Evolutionary conservation across 2,113 vertebrate species (phyloP).

Genomic region (Baryphthengus martii): DNA sequence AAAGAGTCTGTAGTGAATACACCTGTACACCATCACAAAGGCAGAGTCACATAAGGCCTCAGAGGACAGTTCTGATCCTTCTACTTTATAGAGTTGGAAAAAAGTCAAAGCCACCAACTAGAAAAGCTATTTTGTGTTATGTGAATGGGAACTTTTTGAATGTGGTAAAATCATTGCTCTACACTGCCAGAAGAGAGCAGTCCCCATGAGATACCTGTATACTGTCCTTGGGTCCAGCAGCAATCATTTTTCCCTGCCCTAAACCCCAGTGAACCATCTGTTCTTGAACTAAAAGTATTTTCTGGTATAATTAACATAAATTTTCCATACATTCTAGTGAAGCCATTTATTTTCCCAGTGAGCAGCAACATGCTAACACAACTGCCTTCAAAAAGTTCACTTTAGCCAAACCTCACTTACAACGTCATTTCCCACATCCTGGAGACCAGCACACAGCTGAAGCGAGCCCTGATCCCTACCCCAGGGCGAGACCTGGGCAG

Average conservation of each 20-base stretch:
- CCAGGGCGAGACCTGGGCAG: neutral
- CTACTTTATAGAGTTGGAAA: neutral
- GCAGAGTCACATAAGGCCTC: neutral
- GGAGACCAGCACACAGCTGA: neutral
- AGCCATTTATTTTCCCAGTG: neutral
- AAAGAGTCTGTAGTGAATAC: neutral
- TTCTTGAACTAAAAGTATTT: neutral
- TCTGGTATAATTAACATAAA: neutral
- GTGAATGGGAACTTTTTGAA: neutral
- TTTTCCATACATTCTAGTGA: neutral
- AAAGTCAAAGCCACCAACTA: neutral
- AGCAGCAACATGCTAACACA: neutral
- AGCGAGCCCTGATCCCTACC: neutral
- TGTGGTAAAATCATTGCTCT: neutral
- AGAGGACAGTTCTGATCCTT: neutral
- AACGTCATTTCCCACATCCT: too few relatives aligned
- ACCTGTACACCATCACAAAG: accelerated
- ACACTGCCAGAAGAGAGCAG: neutral
- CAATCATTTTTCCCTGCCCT: neutral
- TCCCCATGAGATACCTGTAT: neutral
- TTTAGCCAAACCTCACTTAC: neutral
- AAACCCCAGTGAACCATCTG: neutral
- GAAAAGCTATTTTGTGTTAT: neutral
- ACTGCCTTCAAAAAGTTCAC: neutral
- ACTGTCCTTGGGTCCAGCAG: neutral